Conservation (phyloP, 2,113 vertebrate genomes). For the Ageneiosus marmoratus region DNA sequence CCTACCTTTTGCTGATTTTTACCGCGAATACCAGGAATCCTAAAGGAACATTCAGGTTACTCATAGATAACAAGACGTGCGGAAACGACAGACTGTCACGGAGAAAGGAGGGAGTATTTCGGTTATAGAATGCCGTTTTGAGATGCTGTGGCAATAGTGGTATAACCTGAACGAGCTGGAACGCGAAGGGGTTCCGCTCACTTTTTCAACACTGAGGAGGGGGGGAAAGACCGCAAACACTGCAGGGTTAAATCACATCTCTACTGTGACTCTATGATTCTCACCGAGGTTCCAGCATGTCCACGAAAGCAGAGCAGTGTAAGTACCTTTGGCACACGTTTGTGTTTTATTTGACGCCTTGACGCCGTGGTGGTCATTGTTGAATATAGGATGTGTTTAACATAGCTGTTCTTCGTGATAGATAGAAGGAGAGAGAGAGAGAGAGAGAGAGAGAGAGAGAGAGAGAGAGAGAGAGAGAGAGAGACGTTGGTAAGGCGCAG, state of each 20-base stretch:
- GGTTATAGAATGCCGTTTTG: neutral
- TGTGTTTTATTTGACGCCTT: constrained; percentile 40
- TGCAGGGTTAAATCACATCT: constrained; percentile 64
- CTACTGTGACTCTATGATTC: constrained; percentile 60
- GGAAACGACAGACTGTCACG: constrained; percentile 33
- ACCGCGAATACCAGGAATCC: neutral
- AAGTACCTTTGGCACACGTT: constrained; percentile 71
- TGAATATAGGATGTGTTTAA: constrained; percentile 55
- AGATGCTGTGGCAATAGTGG: constrained; percentile 60
- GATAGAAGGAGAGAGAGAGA: constrained; percentile 47
- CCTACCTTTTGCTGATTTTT: constrained; percentile 18
- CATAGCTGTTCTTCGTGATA: constrained; percentile 81
- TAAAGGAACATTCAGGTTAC: neutral
- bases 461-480: constrained; percentile 32
- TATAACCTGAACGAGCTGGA: constrained; percentile 69
- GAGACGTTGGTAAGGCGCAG: constrained; percentile 67
- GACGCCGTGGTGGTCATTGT: constrained; percentile 23
- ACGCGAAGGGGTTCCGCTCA: constrained; percentile 61
- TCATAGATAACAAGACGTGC: neutral
- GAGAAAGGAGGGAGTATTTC: neutral
- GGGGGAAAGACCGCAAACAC: constrained; percentile 56
- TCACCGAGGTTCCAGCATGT: constrained; percentile 78
- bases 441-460: constrained; percentile 31
- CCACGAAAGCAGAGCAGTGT: constrained; percentile 98
- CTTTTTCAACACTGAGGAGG: constrained; percentile 71